Evolutionary conservation across 2,797 vertebrate genomes (phyloP).

Genomic region (Bothrops alternatus): DNA sequence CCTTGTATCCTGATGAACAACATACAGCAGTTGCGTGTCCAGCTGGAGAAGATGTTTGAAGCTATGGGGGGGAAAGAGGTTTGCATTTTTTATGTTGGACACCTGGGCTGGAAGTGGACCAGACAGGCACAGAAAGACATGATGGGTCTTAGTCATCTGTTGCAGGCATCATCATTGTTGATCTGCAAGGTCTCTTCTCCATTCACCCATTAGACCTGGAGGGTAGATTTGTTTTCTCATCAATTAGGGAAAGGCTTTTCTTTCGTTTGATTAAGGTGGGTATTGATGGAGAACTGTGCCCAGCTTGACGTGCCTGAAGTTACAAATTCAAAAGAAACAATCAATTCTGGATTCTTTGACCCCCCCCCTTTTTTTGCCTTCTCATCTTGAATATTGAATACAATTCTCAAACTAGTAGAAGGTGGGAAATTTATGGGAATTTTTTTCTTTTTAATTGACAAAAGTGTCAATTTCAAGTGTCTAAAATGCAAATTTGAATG

Average conservation of each 20-base stretch:
- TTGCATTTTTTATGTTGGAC: neutral
- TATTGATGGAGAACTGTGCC: neutral
- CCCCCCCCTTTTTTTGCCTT: neutral
- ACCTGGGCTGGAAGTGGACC: too few relatives aligned
- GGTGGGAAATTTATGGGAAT: neutral
- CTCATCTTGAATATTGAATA: neutral
- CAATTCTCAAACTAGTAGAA: neutral
- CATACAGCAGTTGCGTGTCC: conserved; percentile 94
- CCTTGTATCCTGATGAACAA: conserved; percentile 97
- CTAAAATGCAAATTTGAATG: neutral
- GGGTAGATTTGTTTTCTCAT: neutral
- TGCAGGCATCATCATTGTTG: neutral
- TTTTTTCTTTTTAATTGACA: neutral
- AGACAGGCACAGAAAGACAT: too few relatives aligned
- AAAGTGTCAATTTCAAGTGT: neutral
- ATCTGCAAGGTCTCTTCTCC: neutral
- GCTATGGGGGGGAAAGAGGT: conserved; percentile 99
- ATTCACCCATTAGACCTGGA: neutral
- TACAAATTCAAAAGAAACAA: neutral
- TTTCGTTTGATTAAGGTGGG: neutral
- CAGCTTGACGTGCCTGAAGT: neutral
- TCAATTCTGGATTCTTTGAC: neutral
- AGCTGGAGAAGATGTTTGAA: conserved; percentile 99
- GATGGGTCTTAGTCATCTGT: neutral
- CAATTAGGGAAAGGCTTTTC: neutral